Evolutionary conservation across 2,797 vertebrate species (phyloP), one percentile per base, ranked within the genome.

Genomic region (Sciaenops ocellatus): DNA sequence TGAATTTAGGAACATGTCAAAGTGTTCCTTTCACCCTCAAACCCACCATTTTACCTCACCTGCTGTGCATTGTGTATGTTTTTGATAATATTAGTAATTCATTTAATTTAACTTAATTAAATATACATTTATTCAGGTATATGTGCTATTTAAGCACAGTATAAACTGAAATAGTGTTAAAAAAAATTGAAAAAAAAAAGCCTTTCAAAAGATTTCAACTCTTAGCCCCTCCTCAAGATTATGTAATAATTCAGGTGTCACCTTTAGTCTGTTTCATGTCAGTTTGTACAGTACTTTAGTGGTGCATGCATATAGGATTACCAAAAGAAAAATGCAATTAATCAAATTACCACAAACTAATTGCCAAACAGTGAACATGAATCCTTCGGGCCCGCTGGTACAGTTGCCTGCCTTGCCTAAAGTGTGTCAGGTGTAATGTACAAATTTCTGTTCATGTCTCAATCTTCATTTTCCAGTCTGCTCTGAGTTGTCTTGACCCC

Each of bases 221-320:
- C 26, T 55, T 38, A 30, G 28, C 3, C 26, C 2, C 18, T 20
- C 22, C 17, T 30, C 1, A 20, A 41, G 16, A 20, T 66, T n/a
- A 62, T 44, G 16, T 63, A 68, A 51, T n/a, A 42, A 73, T 48
- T 13, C 69, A 61, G 24, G 16, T 57, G 20, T 70, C 28, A 47
- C 4, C 54, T 75, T 44, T 17, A 30, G 16, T 6, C 12, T 17
- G 28, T 22, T 62, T 50, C 8, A 46, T 76, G 34, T 54, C 15
- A 15, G 7, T 46, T 30, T n/a, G 16, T 46, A 6, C 6, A 6
- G 3, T 48, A 18, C 44, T 64, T 50, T 30, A 64, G 15, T 17
- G 12, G 6, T 61, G 56, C 48, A 24, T 52, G 11, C 42, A n/a
- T 69, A n/a, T 11, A 48, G 28, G 41, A 54, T 66, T 20, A 52